A percentile compares a stretch with the other conserved stretches of the same genome.
These are phyloP conservation scores for Vireo altiloquus DNA, from an alignment of 2,113 vertebrate genomes.

Conservation along the genomic window DNA sequence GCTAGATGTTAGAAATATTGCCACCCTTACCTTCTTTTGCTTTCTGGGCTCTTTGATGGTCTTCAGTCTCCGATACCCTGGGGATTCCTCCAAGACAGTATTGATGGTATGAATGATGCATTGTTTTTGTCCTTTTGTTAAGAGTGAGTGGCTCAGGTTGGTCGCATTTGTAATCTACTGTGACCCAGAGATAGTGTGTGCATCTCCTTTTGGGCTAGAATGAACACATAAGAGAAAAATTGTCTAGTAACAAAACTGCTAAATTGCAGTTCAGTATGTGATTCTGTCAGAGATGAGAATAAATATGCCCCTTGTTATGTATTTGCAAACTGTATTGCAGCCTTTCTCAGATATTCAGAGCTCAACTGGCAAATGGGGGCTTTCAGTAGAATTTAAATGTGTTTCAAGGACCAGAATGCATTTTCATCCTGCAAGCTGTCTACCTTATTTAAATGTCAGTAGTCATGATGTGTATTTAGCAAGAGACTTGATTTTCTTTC, in stretches of 20 bases:
- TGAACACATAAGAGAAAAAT: neutral
- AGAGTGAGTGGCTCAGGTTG: neutral
- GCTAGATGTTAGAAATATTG: conserved; percentile 87
- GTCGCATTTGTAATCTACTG: neutral
- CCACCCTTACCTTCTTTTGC: conserved; percentile 87
- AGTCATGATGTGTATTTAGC: neutral
- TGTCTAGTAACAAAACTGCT: neutral
- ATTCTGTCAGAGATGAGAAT: neutral
- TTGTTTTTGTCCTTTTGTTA: neutral
- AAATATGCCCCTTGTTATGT: neutral
- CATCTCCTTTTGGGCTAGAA: neutral
- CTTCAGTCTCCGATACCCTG: conserved; percentile 84
- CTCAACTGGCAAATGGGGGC: neutral
- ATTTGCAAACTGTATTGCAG: neutral
- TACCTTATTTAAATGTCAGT: neutral
- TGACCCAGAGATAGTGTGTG: neutral
- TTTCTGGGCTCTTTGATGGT: conserved; percentile 81
- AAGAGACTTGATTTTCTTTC: neutral
- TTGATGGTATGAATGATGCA: conserved; percentile 84
- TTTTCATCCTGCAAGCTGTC: neutral
- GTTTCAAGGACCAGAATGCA: neutral
- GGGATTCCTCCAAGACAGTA: conserved; percentile 89
- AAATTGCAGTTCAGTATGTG: neutral
- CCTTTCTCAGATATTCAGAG: neutral
- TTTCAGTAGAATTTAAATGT: neutral